phyloP scores from a whole-genome alignment of 2,797 vertebrate species.

The Atherinosoma microstoma region DNA sequence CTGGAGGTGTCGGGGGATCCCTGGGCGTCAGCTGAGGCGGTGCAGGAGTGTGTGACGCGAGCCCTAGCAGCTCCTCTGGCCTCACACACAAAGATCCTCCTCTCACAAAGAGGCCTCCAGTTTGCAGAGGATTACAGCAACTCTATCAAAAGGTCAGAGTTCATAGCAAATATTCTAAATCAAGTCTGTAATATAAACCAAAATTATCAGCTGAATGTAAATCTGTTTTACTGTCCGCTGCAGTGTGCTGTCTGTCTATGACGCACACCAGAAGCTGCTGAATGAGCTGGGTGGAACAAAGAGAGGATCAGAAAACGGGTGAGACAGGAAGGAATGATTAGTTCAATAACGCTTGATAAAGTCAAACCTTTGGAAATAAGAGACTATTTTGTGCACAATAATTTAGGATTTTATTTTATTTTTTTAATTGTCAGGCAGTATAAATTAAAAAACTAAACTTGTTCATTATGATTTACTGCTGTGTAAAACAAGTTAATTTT shows the following conservation, averaged over 20 bases:
- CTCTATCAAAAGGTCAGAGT: conserved; percentile 84
- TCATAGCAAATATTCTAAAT: background rate
- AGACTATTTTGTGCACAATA: background rate
- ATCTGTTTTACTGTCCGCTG: conserved; percentile 12
- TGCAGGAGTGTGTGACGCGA: conserved; percentile 86
- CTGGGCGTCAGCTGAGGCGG: conserved; percentile 77
- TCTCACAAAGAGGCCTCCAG: conserved; percentile 88
- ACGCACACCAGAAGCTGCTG: conserved; percentile 88
- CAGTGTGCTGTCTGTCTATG: conserved; percentile 86
- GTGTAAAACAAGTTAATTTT: background rate
- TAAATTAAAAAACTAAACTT: background rate
- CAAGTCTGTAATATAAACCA: background rate
- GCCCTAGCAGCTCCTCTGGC: conserved; percentile 85
- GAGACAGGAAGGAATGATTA: conserved; percentile 31
- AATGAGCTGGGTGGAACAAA: conserved; percentile 82
- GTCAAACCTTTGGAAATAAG: background rate
- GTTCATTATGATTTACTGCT: background rate
- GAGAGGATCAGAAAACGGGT: conserved; percentile 86
- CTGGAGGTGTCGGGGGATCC: conserved; percentile 85
- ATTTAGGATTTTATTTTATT: background rate
- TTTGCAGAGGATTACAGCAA: conserved; percentile 88
- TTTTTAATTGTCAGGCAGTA: background rate
- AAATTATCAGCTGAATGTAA: background rate
- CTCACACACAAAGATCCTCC: conserved; percentile 83
- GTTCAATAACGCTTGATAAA: background rate